Base-by-base conservation (phyloP, 2,888 invertebrate species). In the Chaetoderma sp. region DNA sequence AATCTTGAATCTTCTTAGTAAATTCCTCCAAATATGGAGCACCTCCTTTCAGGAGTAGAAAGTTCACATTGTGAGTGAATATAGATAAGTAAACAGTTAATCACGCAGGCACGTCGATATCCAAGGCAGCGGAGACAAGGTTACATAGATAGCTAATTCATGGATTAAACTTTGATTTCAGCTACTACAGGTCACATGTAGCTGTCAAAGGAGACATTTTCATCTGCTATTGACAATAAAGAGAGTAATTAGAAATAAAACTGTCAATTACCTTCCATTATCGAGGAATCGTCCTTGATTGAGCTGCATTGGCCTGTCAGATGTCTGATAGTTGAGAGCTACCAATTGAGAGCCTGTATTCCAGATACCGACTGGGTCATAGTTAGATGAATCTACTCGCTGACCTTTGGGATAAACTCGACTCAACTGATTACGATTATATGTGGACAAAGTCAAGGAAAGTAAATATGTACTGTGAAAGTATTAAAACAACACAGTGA, bases 301-400 rank as follows among this genome's bases (percentile, higher is more conserved):
- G 10, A 98, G 83, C 87, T 99, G 98, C 97, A 99, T 98, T 13
- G 95, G 90, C 81, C 94, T 94, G 85, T 98, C 98, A n/a, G 90
- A 89, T 0, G 98, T 98, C 87, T 99, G 99, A 87, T 96, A 99
- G 87, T 99, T 99, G 3, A 99, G 88, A 0, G 98, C 98, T 0
- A 95, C 94, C 96, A 99, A 95, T 87, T 99, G 99, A 52, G 94
- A 94, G 1, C 97, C 98, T 13, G 92, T 91, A 86, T 96, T 96
- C 98, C 98, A 99, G 88, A 97, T 93, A 1, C 93, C 92, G 5
- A 95, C 90, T 0, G 99, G 98, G 88, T 94, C 94, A 86, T 96
- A 99, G 88, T 99, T 99, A 0, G 97, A 96, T 0, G 98, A 98
- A 82, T 98, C 98, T 60, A 98, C 91, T 56, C 98, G 90, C 82